Evolutionary conservation across 2,113 vertebrate species (phyloP).

Genomic region (Channa argus): DNA sequence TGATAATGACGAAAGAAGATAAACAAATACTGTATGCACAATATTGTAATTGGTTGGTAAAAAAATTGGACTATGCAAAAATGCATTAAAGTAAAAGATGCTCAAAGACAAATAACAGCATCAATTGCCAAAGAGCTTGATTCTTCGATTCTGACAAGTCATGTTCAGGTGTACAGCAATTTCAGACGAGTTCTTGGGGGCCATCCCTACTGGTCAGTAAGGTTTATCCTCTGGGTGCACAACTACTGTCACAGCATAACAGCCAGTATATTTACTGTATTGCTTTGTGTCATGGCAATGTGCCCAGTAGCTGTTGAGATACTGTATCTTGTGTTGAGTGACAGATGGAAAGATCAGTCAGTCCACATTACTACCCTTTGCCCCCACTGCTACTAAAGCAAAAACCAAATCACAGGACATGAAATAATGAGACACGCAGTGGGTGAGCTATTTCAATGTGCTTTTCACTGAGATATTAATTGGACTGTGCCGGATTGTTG

Average conservation of each 20-base stretch:
- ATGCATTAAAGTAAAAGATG: too few species aligned
- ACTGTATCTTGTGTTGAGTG: constrained; percentile 5
- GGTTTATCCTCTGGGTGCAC: background rate
- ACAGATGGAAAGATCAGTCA: constrained; percentile 24
- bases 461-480: constrained; percentile 59
- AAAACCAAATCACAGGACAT: constrained; percentile 24
- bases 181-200: too few species aligned
- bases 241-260: background rate
- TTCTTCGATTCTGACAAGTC: too few species aligned
- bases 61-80: too few species aligned
- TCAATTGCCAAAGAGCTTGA: too few species aligned
- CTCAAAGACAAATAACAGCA: too few species aligned
- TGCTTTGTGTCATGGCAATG: background rate
- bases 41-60: too few species aligned
- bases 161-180: too few species aligned
- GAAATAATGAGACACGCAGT: constrained; percentile 27
- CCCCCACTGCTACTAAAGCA: constrained; percentile 2
- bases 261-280: too few species aligned
- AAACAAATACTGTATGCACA: too few species aligned
- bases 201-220: background rate
- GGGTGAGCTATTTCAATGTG: constrained; percentile 32
- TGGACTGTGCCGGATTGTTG: constrained; percentile 55
- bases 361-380: background rate
- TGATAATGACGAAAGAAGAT: too few species aligned
- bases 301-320: background rate